Evolutionary conservation across 2,113 vertebrate genomes (phyloP), one percentile per base, ranked within the genome.

Genomic region (Argyrosomus japonicus): DNA sequence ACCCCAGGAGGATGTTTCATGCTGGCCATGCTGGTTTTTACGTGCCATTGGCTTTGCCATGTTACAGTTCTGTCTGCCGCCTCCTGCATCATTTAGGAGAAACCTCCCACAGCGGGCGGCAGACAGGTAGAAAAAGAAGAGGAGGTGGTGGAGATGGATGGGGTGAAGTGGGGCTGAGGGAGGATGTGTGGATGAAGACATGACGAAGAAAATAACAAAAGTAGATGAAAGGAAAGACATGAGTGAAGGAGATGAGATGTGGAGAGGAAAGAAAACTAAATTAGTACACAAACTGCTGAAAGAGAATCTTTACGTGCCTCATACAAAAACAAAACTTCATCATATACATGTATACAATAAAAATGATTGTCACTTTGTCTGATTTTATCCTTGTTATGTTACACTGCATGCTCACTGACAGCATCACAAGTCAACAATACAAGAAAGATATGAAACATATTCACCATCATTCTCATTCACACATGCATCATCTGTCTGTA

Each of bases 21-120:
- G 90, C 89, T 76, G 90, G 75, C 76, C 86, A 70, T 74, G 88
- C 79, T 84, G 87, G 68, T 91, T 92, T 93, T 93, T 91, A 91
- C 91, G 85, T 94, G 89, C 85, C 93, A 88, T 92, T 89, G 88
- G 93, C 87, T 94, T 90, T 83, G 86, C 90, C 83, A 80, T 89
- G 92, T 91, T 91, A 86, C 79, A 89, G 72, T 89, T 89, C 88
- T 91, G 87, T 93, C 91, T 89, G 88, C 87, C 70, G 85, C 72
- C 85, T 93, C 85, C 85, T 94, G 92, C 93, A 93, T 95, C 92
- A 93, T 94, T 95, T 94, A 95, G 69, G 90, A 94, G 88, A 81
- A 83, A 76, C 81, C 86, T 93, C 85, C 88, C 82, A 91, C 85
- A 79, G 91, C 47, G 91, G 87, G 69, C 25, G 40, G 84, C 78